Base-by-base conservation (phyloP, 1,140 invertebrate genomes). In the Babylonia areolata region DNA sequence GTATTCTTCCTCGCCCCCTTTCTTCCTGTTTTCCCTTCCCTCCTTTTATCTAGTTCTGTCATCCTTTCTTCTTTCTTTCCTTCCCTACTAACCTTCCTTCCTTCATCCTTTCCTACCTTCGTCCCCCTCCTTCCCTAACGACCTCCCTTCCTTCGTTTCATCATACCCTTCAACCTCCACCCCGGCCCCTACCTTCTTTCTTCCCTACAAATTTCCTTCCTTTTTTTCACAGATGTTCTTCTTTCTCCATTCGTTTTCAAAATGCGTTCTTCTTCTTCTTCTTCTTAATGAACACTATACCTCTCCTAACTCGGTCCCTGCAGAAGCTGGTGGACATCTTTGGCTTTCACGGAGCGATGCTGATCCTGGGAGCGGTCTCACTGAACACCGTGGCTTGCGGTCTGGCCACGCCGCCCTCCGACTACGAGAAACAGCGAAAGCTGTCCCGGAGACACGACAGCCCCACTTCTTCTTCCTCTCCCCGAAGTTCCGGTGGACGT, bases 281-380 rank as follows among this genome's bases (percentile, higher is more conserved):
- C n/a, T n/a, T n/a, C n/a, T n/a, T n/a, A n/a, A n/a, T n/a, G n/a
- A n/a, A n/a, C n/a, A n/a, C n/a, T n/a, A n/a, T n/a, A n/a, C n/a
- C n/a, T n/a, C n/a, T n/a, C n/a, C n/a, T n/a, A n/a, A n/a, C n/a
- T n/a, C n/a, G n/a, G n/a, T n/a, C n/a, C n/a, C n/a, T 51, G 51
- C 31, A 81, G 80, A 31, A 51, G 20, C n/a, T 84, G 64, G 71
- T 88, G 39, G 87, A 89, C 64, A 37, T 77, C 9, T 88, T 87
- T 81, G 81, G 85, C 0, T 64, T 89, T 23, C 73, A 73, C 79
- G 89, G 89, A 20, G 86, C 89, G 0, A 78, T 87, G 39, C 86
- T 89, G 23, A 33, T 89, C 15, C 31, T 88, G 3, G 89, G 89
- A 23, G 89, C 83, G 15, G 40, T 89, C n/a, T 75, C 69, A 3